Evolutionary conservation across 2,113 vertebrate genomes (phyloP).

Genomic region (Campylomormyrus numenius): DNA sequence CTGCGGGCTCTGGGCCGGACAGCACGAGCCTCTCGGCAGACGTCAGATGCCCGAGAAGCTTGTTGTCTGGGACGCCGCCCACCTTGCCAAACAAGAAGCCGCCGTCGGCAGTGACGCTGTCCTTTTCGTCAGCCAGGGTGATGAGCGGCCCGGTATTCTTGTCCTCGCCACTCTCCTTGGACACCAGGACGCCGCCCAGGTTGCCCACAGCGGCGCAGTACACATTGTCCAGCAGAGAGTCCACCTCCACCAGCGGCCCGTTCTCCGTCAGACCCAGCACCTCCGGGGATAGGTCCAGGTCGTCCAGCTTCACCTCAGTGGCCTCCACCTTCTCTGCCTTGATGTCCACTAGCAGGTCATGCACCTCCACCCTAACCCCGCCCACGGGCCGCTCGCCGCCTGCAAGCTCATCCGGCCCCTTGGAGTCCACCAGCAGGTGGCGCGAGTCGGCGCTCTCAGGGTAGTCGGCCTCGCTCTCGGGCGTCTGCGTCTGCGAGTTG

Average conservation of each 20-base stretch:
- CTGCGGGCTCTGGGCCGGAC: slow-evolving; percentile 24
- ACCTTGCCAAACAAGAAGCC: slow-evolving; percentile 91
- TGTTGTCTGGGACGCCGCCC: slow-evolving; percentile 51
- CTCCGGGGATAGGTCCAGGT: slow-evolving; percentile 93
- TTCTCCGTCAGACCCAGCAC: slow-evolving; percentile 83
- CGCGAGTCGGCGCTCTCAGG: slow-evolving; percentile 74
- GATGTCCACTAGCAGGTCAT: slow-evolving; percentile 87
- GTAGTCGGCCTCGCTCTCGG: slow-evolving; percentile 93
- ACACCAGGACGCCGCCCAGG: slow-evolving; percentile 64
- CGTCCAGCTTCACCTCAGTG: slow-evolving; percentile 95
- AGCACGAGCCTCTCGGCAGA: slow-evolving; percentile 60
- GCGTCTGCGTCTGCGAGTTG: slow-evolving; percentile 90
- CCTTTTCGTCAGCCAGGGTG: slow-evolving; percentile 92
- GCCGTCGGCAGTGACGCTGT: slow-evolving; percentile 78
- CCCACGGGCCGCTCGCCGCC: slow-evolving; percentile 48
- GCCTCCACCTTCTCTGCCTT: slow-evolving; percentile 99
- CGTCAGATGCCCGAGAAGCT: slow-evolving; percentile 85
- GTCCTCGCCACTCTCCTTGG: slow-evolving; percentile 71
- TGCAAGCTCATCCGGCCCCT: slow-evolving; percentile 64
- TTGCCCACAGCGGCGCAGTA: slow-evolving; percentile 87
- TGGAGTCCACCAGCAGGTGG: slow-evolving; percentile 82
- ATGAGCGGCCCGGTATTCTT: slow-evolving; percentile 73
- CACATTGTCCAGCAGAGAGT: slow-evolving; percentile 85
- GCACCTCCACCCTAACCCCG: slow-evolving; percentile 89
- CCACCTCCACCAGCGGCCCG: slow-evolving; percentile 87